Evolutionary conservation across 2,888 invertebrate genomes (phyloP), one percentile per base, ranked within the genome.

Genomic region (Griposia aprilina): DNA sequence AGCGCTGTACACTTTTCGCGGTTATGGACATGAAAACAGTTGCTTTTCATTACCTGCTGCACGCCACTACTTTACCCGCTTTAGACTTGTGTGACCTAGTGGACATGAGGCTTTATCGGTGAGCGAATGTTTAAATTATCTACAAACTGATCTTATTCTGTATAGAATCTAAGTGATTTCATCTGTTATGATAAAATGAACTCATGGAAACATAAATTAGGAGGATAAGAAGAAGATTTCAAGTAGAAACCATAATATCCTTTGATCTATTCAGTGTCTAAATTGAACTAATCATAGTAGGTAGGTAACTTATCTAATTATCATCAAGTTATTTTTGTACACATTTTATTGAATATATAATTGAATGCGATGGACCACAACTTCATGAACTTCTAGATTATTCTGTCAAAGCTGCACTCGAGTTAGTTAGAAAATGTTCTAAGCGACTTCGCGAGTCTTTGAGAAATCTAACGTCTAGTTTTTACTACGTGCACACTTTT

Each of bases 401-500:
- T n/a, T n/a, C n/a, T n/a, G n/a, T n/a, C n/a, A n/a, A n/a, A n/a
- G n/a, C n/a, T n/a, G n/a, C n/a, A n/a, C n/a, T n/a, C n/a, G 20
- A 60, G 45, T 41, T 17, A 20, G 17, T 77, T 60, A 68, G 20
- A 68, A 62, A 62, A 20, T 62, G 23, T 55, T 78, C 4, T 20
- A 20, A 50, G n/a, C 23, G 1, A 11, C 4, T 11, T 10, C 55
- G 17, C 13, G 26, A 78, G 15, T 23, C 59, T 73, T 73, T 55
- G 26, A 26, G 52, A 60, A 60, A 30, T 63, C 17, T 41, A 52
- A 30, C 17, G 17, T 78, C 13, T 50, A 41, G 7, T 48, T 57
- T 23, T 17, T n/a, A 23, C 52, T 70, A 2, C 26, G 5, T 60
- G 48, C 7, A 36, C 66, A 48, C 66, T 80, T 80, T 80, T 2